Evolutionary conservation across 2,888 invertebrate species (phyloP), one percentile per base, ranked within the genome.

Genomic region (Drosophila acutilabella): DNA sequence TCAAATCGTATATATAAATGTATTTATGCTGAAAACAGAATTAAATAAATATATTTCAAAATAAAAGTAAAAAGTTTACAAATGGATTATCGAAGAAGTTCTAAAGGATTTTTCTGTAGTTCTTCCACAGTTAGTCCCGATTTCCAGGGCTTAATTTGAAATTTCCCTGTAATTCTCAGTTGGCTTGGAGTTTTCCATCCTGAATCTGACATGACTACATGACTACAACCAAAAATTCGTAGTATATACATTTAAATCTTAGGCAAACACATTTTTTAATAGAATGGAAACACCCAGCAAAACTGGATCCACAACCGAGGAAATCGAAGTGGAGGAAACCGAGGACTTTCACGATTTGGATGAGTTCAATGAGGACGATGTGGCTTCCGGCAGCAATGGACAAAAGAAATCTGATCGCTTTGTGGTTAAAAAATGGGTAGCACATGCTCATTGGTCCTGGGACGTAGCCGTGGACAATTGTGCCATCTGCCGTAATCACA

Each of bases 371-470:
- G 86, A 84, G 41, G 82, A 89, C 18, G 78, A 82, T 16, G 36
- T 54, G 8, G 64, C 71, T 0, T 58, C 71, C 0, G 64, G 96
- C 96, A 75, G 96, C 96, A 65, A 95, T 96, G 72, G 96, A 95
- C n/a, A 96, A 95, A 90, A 96, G 95, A 90, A 97, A 88, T 97
- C 97, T 92, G 98, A 98, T 92, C 95, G 99, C 90, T 99, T 99
- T 91, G 98, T 98, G 95, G 98, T 99, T 0, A 98, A 98, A 94
- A 98, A 99, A 96, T 99, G 99, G 99, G 99, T 98, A 93, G 99
- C 99, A 51, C 99, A 99, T 16, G 99, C 99, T 36, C 93, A 99
- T 13, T 99, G 99, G 99, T 98, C 99, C 62, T 99, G 98, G 98
- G 98, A 99, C 93, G 99, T 99, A 93, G 99, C 98, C 20, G 99